Percentiles rank a stretch among this genome's conserved stretches.
Conservation (phyloP, 2,113 vertebrate genomes). For the Myotis davidii region DNA sequence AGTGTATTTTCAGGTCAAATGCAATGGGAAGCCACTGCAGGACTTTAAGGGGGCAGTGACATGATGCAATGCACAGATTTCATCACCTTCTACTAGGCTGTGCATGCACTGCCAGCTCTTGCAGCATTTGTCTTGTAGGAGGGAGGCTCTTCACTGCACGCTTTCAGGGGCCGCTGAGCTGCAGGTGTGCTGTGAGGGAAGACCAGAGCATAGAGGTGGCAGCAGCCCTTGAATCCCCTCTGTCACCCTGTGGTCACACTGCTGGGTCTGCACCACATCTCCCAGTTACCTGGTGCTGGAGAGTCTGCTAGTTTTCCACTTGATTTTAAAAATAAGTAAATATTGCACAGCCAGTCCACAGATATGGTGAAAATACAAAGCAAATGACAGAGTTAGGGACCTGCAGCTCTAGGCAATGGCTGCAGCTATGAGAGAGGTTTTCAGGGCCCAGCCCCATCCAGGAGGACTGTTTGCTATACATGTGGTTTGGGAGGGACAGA, state of each 20-base stretch:
- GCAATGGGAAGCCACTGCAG: neutral
- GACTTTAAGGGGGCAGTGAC: neutral
- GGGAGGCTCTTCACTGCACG: neutral
- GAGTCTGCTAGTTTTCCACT: neutral
- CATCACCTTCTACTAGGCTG: neutral
- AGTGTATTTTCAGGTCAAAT: neutral
- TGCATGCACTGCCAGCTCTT: fast-evolving
- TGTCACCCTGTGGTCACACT: neutral
- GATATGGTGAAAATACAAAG: neutral
- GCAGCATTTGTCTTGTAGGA: neutral
- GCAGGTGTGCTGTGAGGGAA: neutral
- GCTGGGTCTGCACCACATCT: neutral
- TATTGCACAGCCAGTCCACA: neutral
- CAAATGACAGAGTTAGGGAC: neutral
- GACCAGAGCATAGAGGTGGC: neutral
- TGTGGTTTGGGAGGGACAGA: neutral
- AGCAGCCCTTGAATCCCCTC: neutral
- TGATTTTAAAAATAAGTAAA: neutral
- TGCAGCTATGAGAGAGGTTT: neutral
- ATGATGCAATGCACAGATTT: neutral
- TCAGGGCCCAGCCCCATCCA: fast-evolving
- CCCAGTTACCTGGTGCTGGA: neutral
- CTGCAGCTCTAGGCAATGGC: fast-evolving
- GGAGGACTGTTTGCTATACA: neutral
- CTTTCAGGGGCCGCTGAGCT: neutral